phyloP scores from a whole-genome alignment of 53 echinoderm and acorn worm species.

The Stichopus horrens region DNA sequence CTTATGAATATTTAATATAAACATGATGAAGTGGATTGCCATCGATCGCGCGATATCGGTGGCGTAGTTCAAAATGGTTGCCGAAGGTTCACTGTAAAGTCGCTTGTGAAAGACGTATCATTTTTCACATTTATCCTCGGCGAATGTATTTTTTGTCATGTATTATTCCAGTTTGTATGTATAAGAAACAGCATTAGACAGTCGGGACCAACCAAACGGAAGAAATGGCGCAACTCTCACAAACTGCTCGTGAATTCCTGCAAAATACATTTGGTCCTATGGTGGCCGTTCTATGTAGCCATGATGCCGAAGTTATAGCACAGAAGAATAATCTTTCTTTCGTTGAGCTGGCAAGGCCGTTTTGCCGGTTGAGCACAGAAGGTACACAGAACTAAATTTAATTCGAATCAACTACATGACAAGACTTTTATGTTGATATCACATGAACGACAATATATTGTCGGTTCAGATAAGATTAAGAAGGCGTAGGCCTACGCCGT shows the following conservation, averaged over 20 bases:
- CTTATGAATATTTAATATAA: conserved; percentile 30
- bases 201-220: not conserved
- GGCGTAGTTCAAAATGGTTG: conserved; percentile 39
- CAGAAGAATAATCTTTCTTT: conserved; percentile 97
- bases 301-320: conserved; percentile 95
- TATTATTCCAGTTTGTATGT: not conserved
- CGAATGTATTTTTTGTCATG: not conserved
- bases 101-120: not conserved
- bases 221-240: conserved; percentile 89
- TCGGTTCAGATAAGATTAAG: too few relatives aligned
- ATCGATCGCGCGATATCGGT: conserved; percentile 14
- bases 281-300: conserved; percentile 94
- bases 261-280: conserved; percentile 96
- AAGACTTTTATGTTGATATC: too few relatives aligned
- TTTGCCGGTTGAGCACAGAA: conserved; percentile 85
- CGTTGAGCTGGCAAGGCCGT: conserved; percentile 93
- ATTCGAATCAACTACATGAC: not conserved
- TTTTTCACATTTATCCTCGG: not conserved
- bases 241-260: conserved; percentile 89
- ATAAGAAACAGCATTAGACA: not conserved
- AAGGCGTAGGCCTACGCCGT: too few relatives aligned
- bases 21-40: conserved; percentile 13
- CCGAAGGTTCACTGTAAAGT: not conserved
- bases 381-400: conserved; percentile 44
- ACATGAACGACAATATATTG: too few relatives aligned